Conservation (phyloP, 2,113 vertebrate species). For the Leucoraja erinaceus region DNA sequence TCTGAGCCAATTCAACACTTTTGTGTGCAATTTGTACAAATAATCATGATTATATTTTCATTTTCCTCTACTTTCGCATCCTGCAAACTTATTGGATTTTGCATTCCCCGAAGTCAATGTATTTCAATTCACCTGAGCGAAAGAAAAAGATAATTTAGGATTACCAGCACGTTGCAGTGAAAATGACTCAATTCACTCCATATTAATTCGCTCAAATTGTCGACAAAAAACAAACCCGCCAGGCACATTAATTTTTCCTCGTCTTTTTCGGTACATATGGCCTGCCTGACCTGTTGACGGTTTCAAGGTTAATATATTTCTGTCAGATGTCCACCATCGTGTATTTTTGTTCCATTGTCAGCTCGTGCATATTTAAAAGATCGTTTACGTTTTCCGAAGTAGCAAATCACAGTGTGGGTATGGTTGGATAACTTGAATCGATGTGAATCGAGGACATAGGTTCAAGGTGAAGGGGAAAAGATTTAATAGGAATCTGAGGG, state of each 20-base stretch:
- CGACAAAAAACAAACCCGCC: too few relatives aligned
- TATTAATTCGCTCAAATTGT: not conserved
- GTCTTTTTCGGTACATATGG: not conserved
- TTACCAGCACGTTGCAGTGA: not conserved
- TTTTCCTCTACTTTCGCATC: not conserved
- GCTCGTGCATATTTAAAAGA: not conserved
- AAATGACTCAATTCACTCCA: not conserved
- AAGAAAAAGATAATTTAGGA: not conserved
- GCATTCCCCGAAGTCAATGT: not conserved
- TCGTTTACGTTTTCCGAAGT: not conserved
- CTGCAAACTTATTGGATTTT: not conserved
- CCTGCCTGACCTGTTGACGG: not conserved
- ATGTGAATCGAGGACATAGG: too few relatives aligned
- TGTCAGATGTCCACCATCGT: not conserved
- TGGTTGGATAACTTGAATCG: too few relatives aligned
- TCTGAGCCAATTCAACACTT: not conserved
- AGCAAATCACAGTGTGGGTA: not conserved
- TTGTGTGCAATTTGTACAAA: not conserved
- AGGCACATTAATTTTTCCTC: not conserved
- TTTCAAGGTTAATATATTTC: not conserved
- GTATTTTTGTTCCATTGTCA: not conserved
- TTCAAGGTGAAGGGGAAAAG: too few relatives aligned
- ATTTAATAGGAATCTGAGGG: too few relatives aligned
- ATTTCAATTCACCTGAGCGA: not conserved
- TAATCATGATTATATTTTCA: not conserved